A percentile compares a stretch with the other conserved stretches of the same genome.
These are phyloP conservation scores for Desmodus rotundus DNA, from an alignment of 2,113 vertebrate species.

Conservation along the genomic window DNA sequence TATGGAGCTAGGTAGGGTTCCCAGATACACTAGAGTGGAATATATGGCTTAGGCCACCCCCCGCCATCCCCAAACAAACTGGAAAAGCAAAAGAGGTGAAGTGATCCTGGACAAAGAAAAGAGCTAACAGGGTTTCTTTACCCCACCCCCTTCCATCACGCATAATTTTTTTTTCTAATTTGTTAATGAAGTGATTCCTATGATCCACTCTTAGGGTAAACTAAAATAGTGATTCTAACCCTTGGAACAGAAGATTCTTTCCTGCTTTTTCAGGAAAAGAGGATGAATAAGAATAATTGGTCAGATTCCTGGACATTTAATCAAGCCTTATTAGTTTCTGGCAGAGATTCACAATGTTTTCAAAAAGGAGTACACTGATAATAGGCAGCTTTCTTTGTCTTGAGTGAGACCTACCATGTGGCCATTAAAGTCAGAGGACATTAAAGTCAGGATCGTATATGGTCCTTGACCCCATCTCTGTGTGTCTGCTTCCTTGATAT, in stretches of 20 bases:
- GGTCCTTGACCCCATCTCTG: neutral
- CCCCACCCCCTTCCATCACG: too few relatives aligned
- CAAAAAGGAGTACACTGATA: neutral
- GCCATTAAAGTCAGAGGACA: neutral
- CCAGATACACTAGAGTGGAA: neutral
- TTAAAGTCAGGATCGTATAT: neutral
- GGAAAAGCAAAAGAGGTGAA: neutral
- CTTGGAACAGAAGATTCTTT: neutral
- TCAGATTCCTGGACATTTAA: neutral
- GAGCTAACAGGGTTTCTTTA: neutral
- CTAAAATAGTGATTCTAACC: neutral
- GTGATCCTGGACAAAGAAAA: neutral
- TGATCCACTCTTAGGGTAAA: neutral
- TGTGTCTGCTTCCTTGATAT: neutral
- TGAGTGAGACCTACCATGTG: neutral
- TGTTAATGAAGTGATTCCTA: neutral
- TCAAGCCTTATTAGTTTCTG: neutral
- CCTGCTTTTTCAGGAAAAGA: neutral
- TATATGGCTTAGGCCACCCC: neutral
- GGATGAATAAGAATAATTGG: neutral
- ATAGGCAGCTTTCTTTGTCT: neutral
- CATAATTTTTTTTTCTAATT: neutral
- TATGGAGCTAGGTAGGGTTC: neutral
- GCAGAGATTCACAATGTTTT: neutral
- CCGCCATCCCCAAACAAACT: neutral